Evolutionary conservation across 2,888 invertebrate species (phyloP).

Genomic region (Apodemia hepburni): DNA sequence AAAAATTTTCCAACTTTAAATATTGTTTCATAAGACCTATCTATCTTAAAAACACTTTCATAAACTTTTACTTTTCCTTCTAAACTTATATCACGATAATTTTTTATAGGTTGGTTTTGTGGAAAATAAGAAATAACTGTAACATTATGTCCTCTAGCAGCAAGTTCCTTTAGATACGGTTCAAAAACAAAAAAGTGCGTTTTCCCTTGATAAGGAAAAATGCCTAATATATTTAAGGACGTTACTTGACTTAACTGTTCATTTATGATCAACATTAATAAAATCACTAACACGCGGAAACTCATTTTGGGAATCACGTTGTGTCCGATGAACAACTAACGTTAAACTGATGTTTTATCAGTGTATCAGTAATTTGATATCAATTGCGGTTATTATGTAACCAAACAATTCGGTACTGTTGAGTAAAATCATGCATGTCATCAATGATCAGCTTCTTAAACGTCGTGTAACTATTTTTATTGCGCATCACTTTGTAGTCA

Average conservation of each 20-base stretch:
- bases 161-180: constrained; percentile 73
- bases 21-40: constrained; percentile 26
- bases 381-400: neutral
- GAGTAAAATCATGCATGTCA: no score
- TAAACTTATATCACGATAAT: constrained; percentile 36
- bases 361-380: neutral
- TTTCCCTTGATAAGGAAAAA: constrained; percentile 79
- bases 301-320: neutral
- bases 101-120: constrained; percentile 40
- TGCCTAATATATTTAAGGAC: constrained; percentile 66
- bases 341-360: constrained; percentile 1
- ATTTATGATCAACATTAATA: neutral
- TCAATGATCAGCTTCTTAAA: no score
- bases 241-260: constrained; percentile 16
- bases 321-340: neutral
- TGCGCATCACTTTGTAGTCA: no score
- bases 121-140: constrained; percentile 81
- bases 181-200: constrained; percentile 82
- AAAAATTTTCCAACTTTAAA: constrained; percentile 24
- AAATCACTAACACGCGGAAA: neutral
- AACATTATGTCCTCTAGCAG: constrained; percentile 77
- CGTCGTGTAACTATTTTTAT: no score
- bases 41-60: constrained; percentile 32
- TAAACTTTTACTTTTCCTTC: constrained; percentile 30
- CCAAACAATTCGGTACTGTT: neutral